Evolutionary conservation across 2,888 invertebrate species (phyloP), one percentile per base, ranked within the genome.

Genomic region (Euzetes globulus): DNA sequence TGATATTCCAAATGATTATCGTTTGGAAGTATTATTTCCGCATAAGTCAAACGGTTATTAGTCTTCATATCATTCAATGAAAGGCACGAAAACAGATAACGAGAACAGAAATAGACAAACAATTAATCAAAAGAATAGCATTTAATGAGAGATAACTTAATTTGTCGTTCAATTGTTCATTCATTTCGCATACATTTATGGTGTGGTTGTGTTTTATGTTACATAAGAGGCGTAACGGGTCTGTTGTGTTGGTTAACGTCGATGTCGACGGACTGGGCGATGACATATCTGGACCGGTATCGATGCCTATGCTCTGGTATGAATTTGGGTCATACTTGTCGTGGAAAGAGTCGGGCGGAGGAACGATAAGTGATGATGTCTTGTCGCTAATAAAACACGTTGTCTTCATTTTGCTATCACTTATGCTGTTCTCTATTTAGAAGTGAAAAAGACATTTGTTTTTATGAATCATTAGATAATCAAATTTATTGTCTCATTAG

Each of bases 121-220:
- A 6, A 50, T 7, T 50, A 6, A 17, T 11, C 4, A 50, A n/a
- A n/a, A 50, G 17, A 50, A 11, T n/a, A 50, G 19, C 5, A 55
- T 9, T 55, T 4, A 25, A 55, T 25, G 19, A 25, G 4, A 19
- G 25, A 55, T 22, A 55, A 19, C 6, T 55, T 55, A 55, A 55
- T 25, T 25, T 5, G 22, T 6, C 6, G 25, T 22, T 22, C 7
- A 55, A 22, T 25, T 13, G 33, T 6, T 25, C n/a, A n/a, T n/a
- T n/a, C n/a, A n/a, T n/a, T n/a, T n/a, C n/a, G 9, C 63, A 25
- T 33, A 63, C 63, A 63, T 27, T 33, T 1, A 63, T 63, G 7
- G 27, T 63, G n/a, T 63, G 63, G 25, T 63, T 63, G 25, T 63
- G 63, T 29, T 63, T 63, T 29, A 63, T 29, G 33, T 63, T 63